phyloP scores from a whole-genome alignment of 2,888 invertebrate genomes.

The Cancer borealis region DNA sequence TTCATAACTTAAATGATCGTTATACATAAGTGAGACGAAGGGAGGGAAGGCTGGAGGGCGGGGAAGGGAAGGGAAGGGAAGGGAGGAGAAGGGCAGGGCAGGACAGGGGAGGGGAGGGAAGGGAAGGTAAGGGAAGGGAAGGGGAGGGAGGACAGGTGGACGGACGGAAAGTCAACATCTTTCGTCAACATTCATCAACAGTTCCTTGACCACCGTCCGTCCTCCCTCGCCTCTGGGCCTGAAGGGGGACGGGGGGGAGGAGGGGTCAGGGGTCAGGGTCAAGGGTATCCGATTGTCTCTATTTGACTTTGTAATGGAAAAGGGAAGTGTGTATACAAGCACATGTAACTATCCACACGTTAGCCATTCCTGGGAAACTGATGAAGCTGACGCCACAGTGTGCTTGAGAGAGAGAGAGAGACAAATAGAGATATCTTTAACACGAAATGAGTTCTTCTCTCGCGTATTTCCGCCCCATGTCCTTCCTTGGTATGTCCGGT shows the following conservation, averaged over 20 bases:
- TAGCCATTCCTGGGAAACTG: background rate
- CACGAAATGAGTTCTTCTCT: background rate
- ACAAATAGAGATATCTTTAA: background rate
- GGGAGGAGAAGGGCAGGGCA: background rate
- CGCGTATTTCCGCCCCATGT: constrained; percentile 10
- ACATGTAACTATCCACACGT: background rate
- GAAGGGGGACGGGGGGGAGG: background rate
- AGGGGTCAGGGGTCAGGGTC: background rate
- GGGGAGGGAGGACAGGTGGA: background rate
- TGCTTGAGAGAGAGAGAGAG: background rate
- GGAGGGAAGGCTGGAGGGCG: no score
- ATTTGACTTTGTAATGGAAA: constrained; percentile 27
- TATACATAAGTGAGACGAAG: no score
- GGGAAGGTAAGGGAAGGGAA: background rate
- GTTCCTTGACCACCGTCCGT: background rate
- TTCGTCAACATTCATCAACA: constrained; percentile 34
- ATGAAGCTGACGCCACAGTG: background rate
- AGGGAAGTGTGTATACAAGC: background rate
- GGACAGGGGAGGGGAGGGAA: background rate
- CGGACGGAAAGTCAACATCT: constrained; percentile 22
- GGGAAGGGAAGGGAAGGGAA: background rate
- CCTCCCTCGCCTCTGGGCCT: background rate
- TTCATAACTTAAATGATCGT: no score
- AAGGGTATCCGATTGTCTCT: background rate
- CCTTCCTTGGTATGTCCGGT: constrained; percentile 1